Evolutionary conservation across 2,113 vertebrate species (phyloP).

Genomic region (Tachysurus vachellii): DNA sequence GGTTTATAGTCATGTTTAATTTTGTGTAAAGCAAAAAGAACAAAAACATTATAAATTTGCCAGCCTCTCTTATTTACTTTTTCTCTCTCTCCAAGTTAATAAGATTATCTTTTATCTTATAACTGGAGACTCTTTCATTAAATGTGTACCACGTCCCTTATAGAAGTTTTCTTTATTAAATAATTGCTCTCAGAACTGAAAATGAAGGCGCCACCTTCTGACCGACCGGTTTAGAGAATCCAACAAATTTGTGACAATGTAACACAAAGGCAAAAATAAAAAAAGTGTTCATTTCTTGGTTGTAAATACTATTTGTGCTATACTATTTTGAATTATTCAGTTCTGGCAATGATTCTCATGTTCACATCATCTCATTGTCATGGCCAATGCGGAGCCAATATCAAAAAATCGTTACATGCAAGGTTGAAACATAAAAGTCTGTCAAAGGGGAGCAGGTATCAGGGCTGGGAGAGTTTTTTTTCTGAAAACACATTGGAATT

Average conservation of each 20-base stretch:
- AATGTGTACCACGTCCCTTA: neutral
- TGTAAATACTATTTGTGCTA: neutral
- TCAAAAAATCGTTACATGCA: conserved; percentile 22
- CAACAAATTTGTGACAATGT: neutral
- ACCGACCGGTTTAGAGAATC: neutral
- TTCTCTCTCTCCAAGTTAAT: neutral
- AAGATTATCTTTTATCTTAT: neutral
- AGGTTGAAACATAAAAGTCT: conserved; percentile 28
- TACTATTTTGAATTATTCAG: neutral
- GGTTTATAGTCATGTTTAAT: neutral
- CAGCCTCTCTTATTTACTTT: neutral
- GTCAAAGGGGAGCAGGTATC: conserved; percentile 32
- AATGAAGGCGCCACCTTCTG: neutral
- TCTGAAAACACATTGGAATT: conserved; percentile 72
- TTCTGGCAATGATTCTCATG: neutral
- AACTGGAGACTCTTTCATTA: neutral
- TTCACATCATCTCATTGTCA: neutral
- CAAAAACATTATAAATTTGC: neutral
- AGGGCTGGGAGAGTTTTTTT: conserved; percentile 16
- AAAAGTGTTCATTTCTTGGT: neutral
- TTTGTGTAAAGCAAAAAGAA: neutral
- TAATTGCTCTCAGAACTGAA: neutral
- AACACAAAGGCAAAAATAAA: neutral
- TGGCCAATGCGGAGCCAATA: neutral
- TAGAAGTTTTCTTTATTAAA: neutral